A percentile compares a stretch with the other conserved stretches of the same genome.
These are phyloP conservation scores for Sphenopsis melanotis DNA, from an alignment of 2,797 vertebrate genomes.

Conservation along the genomic window DNA sequence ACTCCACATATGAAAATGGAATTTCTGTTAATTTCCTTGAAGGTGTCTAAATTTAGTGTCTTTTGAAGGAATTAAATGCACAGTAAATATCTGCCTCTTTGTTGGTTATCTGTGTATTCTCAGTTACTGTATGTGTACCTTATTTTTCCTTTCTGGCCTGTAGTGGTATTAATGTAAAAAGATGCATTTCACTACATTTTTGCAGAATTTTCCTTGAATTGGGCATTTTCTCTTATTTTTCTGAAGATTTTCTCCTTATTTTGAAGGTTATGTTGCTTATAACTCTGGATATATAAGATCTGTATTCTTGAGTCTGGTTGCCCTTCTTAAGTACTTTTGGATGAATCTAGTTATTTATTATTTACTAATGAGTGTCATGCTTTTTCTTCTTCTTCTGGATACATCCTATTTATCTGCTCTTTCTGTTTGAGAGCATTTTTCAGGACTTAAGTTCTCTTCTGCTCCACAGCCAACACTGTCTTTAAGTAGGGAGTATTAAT, in stretches of 20 bases:
- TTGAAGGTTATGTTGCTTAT: background rate
- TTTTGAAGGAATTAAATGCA: background rate
- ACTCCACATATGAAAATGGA: background rate
- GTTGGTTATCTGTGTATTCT: background rate
- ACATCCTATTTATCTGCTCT: background rate
- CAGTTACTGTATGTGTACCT: background rate
- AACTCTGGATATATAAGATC: background rate
- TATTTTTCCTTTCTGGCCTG: background rate
- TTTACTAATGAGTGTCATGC: background rate
- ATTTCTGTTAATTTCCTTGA: background rate
- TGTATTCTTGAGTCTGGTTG: background rate
- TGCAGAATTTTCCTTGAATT: background rate
- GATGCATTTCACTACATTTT: background rate
- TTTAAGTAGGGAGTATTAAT: background rate
- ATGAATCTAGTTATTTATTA: background rate
- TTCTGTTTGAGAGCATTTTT: background rate
- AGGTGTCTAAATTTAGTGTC: background rate
- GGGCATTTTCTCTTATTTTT: background rate
- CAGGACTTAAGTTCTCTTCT: background rate
- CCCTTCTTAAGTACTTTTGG: background rate
- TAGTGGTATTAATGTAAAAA: background rate
- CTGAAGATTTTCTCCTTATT: background rate
- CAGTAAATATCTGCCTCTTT: background rate
- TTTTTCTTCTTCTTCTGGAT: background rate
- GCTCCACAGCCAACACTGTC: background rate